Evolutionary conservation across 2,797 vertebrate genomes (phyloP), one percentile per base, ranked within the genome.

Genomic region (Oryzias dopingdopingensis): DNA sequence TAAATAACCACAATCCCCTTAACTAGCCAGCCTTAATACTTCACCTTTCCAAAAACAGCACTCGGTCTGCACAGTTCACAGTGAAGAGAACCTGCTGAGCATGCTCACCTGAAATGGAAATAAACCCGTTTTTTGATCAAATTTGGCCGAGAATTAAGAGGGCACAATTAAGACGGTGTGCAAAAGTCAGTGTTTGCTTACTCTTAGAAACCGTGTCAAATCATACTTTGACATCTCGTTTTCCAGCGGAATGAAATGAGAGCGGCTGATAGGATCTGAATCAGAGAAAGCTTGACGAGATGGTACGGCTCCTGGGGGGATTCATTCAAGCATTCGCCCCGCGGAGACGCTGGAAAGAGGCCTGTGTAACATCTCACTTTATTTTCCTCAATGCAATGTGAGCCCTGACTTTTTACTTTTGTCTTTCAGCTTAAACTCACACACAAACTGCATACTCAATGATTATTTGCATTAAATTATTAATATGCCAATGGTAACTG

Each of bases 381-480:
- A 84, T 90, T 90, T 88, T 90, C 84, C 84, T 83, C 80, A 79
- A 84, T 69, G 81, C 85, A 82, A 82, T 82, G 80, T 80, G 77
- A 86, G 84, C 82, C 84, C 83, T 70, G 81, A 81, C 85, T 86
- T 88, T 88, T 79, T 82, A 86, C 85, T 90, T 89, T 86, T 88
- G 87, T 89, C 88, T 89, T 90, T 89, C 80, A 88, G 84, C 87
- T 86, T 85, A 87, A 82, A 89, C 90, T 89, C 82, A 46, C 79
- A 69, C 72, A 83, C 86, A 90, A 90, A 90, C 85, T 65, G 85
- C 85, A 91, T 89, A 85, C 82, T 83, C 83, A 84, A 89, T 91
- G 80, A 89, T 90, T 89, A 88, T 91, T 89, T 90, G 86, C 76
- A 81, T 87, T 90, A 85, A 89, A 90, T 92, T 88, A 88, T 89